These are phyloP conservation scores for Cladopsammia gracilis DNA, from an alignment of 64 coral and sea anemone genomes.

Conservation along the genomic window DNA sequence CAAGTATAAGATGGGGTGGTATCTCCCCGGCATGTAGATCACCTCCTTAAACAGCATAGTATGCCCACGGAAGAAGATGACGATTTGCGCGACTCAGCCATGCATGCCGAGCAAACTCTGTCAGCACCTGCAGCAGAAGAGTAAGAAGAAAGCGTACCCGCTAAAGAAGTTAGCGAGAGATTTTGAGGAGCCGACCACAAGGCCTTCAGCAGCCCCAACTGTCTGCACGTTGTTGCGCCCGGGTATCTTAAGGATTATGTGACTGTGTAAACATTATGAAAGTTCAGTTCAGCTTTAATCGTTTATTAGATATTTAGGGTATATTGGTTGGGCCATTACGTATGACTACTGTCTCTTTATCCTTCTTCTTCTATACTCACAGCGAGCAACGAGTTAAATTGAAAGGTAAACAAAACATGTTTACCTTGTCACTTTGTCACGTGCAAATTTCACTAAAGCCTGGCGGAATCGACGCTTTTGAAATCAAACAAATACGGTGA, in stretches of 20 bases:
- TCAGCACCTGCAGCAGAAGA: not conserved
- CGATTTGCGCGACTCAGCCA: not conserved
- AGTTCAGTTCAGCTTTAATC: too few species aligned
- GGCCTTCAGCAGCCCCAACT: not conserved
- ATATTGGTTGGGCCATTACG: too few species aligned
- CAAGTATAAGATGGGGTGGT: constrained; percentile 12
- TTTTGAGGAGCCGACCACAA: not conserved
- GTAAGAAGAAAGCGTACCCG: not conserved
- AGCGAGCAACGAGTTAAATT: too few species aligned
- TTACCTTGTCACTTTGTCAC: too few species aligned
- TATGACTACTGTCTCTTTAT: too few species aligned
- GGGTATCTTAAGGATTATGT: not conserved
- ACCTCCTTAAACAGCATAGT: not conserved
- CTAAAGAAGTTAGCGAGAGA: not conserved
- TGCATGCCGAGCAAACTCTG: not conserved
- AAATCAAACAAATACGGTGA: too few species aligned
- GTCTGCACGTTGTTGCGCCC: not conserved
- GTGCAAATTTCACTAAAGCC: too few species aligned
- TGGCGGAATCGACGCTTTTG: too few species aligned
- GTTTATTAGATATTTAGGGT: too few species aligned
- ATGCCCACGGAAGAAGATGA: not conserved
- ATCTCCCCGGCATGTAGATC: not conserved
- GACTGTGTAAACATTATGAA: not conserved
- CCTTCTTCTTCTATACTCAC: too few species aligned
- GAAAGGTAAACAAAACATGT: too few species aligned